Evolutionary conservation across 2,888 invertebrate genomes (phyloP).

Genomic region (Barypeithes pellucidus): DNA sequence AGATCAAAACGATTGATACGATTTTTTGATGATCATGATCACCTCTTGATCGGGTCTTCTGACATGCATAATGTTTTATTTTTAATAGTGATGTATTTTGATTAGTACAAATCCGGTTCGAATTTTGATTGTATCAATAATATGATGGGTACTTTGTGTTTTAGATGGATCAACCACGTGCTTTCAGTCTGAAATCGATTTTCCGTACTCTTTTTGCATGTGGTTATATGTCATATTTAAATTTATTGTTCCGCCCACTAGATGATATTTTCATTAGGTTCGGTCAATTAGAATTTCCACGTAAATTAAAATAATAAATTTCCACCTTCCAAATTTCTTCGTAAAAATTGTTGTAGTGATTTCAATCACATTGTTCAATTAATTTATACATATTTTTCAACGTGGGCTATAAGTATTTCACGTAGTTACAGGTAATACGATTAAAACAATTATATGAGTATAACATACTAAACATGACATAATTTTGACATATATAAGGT

Average conservation of each 20-base stretch:
- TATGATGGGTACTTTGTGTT: background rate
- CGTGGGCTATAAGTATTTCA: background rate
- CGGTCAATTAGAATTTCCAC: background rate
- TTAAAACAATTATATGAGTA: no score
- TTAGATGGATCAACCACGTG: background rate
- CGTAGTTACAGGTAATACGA: background rate
- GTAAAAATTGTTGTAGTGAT: background rate
- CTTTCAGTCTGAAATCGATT: no score
- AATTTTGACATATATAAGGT: no score
- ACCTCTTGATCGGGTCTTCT: slow-evolving; percentile 15
- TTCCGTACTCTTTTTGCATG: no score
- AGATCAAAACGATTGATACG: slow-evolving; percentile 43
- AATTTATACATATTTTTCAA: background rate
- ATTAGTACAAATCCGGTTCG: slow-evolving; percentile 23
- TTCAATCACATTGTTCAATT: background rate
- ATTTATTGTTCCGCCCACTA: background rate
- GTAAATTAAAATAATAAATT: slow-evolving; percentile 10
- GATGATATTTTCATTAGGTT: background rate
- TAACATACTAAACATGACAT: no score
- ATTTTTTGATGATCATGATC: slow-evolving; percentile 30
- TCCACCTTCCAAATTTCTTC: slow-evolving; percentile 5
- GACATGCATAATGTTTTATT: slow-evolving; percentile 29
- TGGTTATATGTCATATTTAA: no score
- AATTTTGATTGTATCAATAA: slow-evolving; percentile 7
- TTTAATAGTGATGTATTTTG: slow-evolving; percentile 31